Base-by-base conservation (phyloP, 35 echinoderm and acorn worm species). In the Ophiothrix spiculata region DNA sequence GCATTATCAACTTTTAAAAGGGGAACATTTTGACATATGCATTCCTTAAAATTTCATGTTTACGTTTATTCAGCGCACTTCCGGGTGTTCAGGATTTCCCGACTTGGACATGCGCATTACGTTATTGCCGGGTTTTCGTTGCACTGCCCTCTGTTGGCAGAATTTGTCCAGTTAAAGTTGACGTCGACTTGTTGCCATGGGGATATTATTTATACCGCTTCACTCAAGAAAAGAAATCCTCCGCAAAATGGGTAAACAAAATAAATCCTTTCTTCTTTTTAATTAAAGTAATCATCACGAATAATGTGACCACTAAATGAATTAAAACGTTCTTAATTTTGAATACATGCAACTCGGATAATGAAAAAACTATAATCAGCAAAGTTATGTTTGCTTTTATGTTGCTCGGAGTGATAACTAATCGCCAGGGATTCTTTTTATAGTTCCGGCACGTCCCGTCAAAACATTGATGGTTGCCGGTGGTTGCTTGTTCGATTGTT, bases 141-240 rank as follows among this genome's bases (percentile, higher is more conserved):
- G n/a, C n/a, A n/a, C n/a, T n/a, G n/a, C n/a, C n/a, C n/a, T n/a
- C n/a, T n/a, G n/a, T n/a, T n/a, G n/a, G n/a, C n/a, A n/a, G n/a
- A n/a, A n/a, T n/a, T n/a, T n/a, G n/a, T n/a, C n/a, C n/a, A n/a
- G n/a, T n/a, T n/a, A n/a, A n/a, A n/a, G 56, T 23, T 33, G 81
- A 69, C 79, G 25, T 34, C 17, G 31, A 14, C 1, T 64, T 78
- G 85, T 87, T 78, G 85, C 75, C 49, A 87, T 87, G 85, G 85
- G 74, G 85, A 87, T 56, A 87, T 87, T 87, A 87, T 87, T 87
- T 87, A 87, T 79, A 76, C 56, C 60, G 4, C 4, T 69, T 69
- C 60, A 69, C 60, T 69, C 60, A 69, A n/a, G 3, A 25, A 15
- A 25, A 15, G 17, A n/a, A 12, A 10, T 15, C 60, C 3, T 69